Base-by-base conservation (phyloP, 2,113 vertebrate species). In the Ciconia stormi region DNA sequence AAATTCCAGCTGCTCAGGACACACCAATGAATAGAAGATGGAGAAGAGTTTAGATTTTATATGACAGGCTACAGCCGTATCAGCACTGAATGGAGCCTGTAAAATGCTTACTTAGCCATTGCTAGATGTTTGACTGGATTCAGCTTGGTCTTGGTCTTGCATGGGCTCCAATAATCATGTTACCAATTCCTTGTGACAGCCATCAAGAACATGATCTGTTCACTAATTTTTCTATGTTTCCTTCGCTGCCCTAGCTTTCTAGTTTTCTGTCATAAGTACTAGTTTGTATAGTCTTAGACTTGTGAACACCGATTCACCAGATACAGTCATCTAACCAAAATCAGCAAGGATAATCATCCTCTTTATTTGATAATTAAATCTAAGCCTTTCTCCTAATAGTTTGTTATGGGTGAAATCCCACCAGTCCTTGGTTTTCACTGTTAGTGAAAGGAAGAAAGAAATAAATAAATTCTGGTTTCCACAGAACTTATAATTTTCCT, bases 1-100 rank as follows among this genome's bases (percentile, higher is more conserved):
- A 86, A 93, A 96, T 96, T 90, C 90, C 92, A 96, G 92, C 92
- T 96, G 94, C 72, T 95, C 65, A 52, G 92, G 92, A 87, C 76
- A 84, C 55, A 84, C 50, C 80, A 86, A 71, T 71, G 90, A 92
- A 90, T 80, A 70, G 88, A 94, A 90, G 96, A 97, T 86, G 59
- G 85, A 97, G 90, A 78, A 90, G 85, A 91, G 34, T 85, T 88
- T 69, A 72, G 84, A 96, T 93, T 90, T 93, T 56, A 13, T 79
- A 71, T 95, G 91, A 90, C 92, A 95, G 89, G 86, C 73, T 94
- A 73, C 85, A 92, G 88, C 90, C 83, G 16, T 83, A 82, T 91
- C 77, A 87, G 83, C 86, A 53, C 72, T 89, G 95, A 83, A 46
- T 55, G 55, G 90, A 93, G 82, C 72, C 90, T 82, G 70, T 76